These are phyloP conservation scores for Caenorhabditis doughertyi DNA, from an alignment of 2,888 invertebrate species.

Conservation along the genomic window DNA sequence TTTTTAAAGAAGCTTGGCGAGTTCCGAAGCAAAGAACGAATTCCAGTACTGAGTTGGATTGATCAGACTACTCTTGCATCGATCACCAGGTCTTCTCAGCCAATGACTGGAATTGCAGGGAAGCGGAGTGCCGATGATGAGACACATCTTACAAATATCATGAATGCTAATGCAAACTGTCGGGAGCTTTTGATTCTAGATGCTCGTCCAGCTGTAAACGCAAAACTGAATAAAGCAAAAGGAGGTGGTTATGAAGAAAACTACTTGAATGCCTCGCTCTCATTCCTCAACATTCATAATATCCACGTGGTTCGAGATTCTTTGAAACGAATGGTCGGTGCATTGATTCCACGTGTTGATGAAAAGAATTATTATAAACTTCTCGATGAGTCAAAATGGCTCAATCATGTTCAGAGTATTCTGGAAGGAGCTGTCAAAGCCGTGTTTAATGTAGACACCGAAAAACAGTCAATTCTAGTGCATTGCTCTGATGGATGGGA, in stretches of 20 bases:
- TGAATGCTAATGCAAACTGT: conserved; percentile 98
- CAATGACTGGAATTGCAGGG: conserved; percentile 91
- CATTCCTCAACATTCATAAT: conserved; percentile 98
- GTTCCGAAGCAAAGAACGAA: conserved; percentile 87
- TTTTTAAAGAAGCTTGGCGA: conserved; percentile 90
- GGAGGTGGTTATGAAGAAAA: conserved; percentile 99
- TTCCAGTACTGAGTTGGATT: conserved; percentile 96
- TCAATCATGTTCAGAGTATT: conserved; percentile 94
- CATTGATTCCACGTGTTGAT: conserved; percentile 96
- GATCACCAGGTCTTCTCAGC: conserved; percentile 96
- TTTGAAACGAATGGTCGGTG: conserved; percentile 93
- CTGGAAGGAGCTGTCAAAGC: conserved; percentile 95
- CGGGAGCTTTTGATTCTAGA: conserved; percentile 98
- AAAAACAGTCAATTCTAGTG: conserved; percentile 96
- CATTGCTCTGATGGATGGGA: conserved; percentile 99
- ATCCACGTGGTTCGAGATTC: conserved; percentile 99
- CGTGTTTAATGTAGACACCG: conserved; percentile 96
- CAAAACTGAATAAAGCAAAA: conserved; percentile 91
- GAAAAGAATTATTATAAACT: conserved; percentile 93
- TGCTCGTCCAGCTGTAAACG: conserved; percentile 96
- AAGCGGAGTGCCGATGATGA: conserved; percentile 82
- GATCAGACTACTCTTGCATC: conserved; percentile 96
- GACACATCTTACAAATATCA: conserved; percentile 92
- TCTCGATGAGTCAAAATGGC: conserved; percentile 96
- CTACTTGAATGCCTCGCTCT: conserved; percentile 96